A percentile compares a stretch with the other conserved stretches of the same genome.
These are phyloP conservation scores for Eristalinus sepulchralis DNA, from an alignment of 2,888 invertebrate genomes.

Conservation along the genomic window DNA sequence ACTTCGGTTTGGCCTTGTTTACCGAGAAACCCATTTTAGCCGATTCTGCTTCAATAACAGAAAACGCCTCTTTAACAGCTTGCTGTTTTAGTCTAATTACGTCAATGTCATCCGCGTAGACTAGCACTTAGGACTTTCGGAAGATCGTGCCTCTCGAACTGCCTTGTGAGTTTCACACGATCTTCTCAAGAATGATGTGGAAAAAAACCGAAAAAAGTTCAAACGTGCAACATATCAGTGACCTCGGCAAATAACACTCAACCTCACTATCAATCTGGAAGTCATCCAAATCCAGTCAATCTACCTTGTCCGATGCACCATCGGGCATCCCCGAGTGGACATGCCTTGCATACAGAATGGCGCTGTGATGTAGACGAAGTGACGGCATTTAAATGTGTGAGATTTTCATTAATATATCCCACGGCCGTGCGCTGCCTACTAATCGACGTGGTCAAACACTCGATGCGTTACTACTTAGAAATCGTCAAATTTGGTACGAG, in stretches of 20 bases:
- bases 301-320: conserved; percentile 3
- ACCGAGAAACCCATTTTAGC: too few species aligned
- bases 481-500: background rate
- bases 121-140: too few species aligned
- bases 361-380: conserved; percentile 19
- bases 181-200: too few species aligned
- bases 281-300: background rate
- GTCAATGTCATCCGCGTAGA: too few species aligned
- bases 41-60: too few species aligned
- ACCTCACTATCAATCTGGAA: conserved; percentile 15
- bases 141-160: too few species aligned
- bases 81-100: too few species aligned
- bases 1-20: too few species aligned
- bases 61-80: too few species aligned
- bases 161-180: too few species aligned
- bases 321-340: background rate
- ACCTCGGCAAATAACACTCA: conserved; percentile 6
- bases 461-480: background rate
- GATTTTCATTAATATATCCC: conserved; percentile 33
- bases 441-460: background rate
- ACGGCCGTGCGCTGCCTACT: conserved; percentile 10
- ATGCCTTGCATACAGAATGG: conserved; percentile 30
- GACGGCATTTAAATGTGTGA: conserved; percentile 34
- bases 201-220: too few species aligned
- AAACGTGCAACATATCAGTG: background rate